Conservation (phyloP, 1,140 invertebrate species). For the Sipha flava region DNA sequence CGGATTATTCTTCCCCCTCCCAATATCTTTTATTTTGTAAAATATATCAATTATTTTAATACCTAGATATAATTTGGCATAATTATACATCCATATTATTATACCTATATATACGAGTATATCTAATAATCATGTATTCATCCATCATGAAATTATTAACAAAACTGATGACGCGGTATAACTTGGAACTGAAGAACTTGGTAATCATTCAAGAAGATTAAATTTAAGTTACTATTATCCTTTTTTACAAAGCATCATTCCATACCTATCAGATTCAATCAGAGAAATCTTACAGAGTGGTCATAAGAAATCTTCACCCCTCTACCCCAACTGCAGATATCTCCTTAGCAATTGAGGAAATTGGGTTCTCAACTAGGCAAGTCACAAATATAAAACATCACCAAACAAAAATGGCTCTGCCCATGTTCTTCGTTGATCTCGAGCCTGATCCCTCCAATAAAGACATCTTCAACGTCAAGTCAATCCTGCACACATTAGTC, state of each 20-base stretch:
- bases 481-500: slow-evolving; percentile 34
- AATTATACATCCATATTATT: no score
- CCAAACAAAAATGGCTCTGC: not conserved
- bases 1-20: no score
- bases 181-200: no score
- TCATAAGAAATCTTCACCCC: slow-evolving; percentile 8
- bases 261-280: slow-evolving; percentile 5
- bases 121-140: no score
- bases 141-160: no score
- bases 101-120: no score
- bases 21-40: no score
- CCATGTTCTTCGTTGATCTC: not conserved
- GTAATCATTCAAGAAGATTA: no score
- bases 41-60: no score
- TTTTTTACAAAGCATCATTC: not conserved
- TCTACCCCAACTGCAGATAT: not conserved
- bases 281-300: not conserved
- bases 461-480: not conserved
- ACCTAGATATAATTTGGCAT: no score
- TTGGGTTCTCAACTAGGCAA: not conserved
- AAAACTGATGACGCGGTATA: no score
- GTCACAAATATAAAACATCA: not conserved
- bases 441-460: not conserved
- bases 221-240: no score
- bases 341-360: not conserved